These are phyloP conservation scores for Salvelinus fontinalis DNA, from an alignment of 2,113 vertebrate genomes.

Conservation along the genomic window DNA sequence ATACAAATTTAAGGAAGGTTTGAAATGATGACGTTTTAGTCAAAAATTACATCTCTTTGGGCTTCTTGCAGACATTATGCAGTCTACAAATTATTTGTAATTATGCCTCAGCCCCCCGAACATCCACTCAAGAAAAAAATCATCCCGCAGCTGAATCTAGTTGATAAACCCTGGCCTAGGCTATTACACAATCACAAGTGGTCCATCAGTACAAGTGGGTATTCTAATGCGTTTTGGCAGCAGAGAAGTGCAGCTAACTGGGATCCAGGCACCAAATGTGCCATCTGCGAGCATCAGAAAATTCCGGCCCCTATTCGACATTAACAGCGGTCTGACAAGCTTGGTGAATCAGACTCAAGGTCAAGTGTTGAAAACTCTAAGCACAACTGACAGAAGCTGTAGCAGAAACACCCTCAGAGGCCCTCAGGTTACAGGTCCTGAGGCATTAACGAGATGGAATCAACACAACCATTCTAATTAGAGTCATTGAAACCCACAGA, in stretches of 20 bases:
- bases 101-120: too few relatives aligned
- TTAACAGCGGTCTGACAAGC: constrained; percentile 35
- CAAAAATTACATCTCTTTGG: too few relatives aligned
- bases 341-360: constrained; percentile 11
- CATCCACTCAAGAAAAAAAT: too few relatives aligned
- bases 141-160: too few relatives aligned
- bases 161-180: too few relatives aligned
- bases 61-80: too few relatives aligned
- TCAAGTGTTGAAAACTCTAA: neutral
- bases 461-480: constrained; percentile 11
- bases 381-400: neutral
- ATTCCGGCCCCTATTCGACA: constrained; percentile 33
- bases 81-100: too few relatives aligned
- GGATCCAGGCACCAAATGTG: constrained; percentile 48
- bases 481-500: constrained; percentile 10
- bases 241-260: constrained; percentile 43
- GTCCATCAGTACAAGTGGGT: constrained; percentile 40
- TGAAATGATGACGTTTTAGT: too few relatives aligned
- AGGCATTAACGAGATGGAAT: constrained; percentile 6
- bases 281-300: constrained; percentile 54
- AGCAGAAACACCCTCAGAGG: neutral
- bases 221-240: constrained; percentile 57
- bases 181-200: constrained; percentile 28
- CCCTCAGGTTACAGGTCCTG: neutral
- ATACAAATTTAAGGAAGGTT: too few relatives aligned